Evolutionary conservation across 1,140 invertebrate species (phyloP), one percentile per base, ranked within the genome.

Genomic region (Phymorhynchus buccinoides): DNA sequence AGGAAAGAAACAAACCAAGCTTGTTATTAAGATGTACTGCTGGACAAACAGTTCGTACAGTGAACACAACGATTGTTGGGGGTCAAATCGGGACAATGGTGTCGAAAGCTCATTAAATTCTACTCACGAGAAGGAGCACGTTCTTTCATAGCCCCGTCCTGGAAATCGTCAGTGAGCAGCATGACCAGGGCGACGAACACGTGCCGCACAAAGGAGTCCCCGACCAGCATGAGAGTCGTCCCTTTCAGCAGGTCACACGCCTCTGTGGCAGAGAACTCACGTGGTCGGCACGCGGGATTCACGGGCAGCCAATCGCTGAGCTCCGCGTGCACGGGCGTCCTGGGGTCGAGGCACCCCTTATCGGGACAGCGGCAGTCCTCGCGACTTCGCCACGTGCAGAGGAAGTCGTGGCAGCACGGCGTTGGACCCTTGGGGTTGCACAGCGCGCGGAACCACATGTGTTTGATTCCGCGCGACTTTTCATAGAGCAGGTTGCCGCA

Each of bases 191-290:
- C 80, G 18, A 73, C 83, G 44, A 82, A 88, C 16, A 88, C 48
- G 79, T 88, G 85, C 12, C 87, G 68, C 16, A 88, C 78, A 68
- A 88, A 88, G 37, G 87, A 88, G 48, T 88, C 87, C 30, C 87
- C 87, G 6, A 78, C 80, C 41, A 88, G 71, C 62, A 77, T 32
- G 1, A 88, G 32, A 3, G 35, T 83, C 0, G 73, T 80, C 35
- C 85, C 85, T 12, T 80, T 66, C 27, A 88, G 75, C 0, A 85
- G 1, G 2, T 56, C 35, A 48, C 87, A 88, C 30, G 85, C 84
- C 62, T 86, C 68, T 1, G 3, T 0, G 1, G 39, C 30, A 0
- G 35, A 56, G 41, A 83, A 83, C 66, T 85, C 42, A 35, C 27
- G 62, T 1, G 83, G 41, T 0, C 32, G 41, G 66, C 87, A 88